Percentiles rank a stretch among this genome's conserved stretches.
phyloP scores from a whole-genome alignment of 1,140 invertebrate genomes.

The Drosophila lowei region DNA sequence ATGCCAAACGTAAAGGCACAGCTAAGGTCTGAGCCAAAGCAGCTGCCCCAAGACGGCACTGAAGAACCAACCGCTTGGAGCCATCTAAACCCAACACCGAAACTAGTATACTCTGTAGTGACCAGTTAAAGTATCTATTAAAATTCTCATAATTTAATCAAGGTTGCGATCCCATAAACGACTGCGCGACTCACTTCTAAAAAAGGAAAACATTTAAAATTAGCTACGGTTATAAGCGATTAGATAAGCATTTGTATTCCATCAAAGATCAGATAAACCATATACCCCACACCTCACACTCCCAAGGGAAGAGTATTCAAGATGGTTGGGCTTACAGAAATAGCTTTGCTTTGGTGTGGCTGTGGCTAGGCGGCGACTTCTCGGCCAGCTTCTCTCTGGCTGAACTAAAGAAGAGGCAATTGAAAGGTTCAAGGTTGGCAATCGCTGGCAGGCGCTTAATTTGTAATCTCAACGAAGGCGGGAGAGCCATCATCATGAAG shows the following conservation, averaged over 20 bases:
- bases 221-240: constrained; percentile 2
- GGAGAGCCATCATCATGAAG: constrained; percentile 32
- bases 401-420: constrained; percentile 51
- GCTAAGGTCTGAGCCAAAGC: constrained; percentile 47
- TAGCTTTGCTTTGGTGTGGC: constrained; percentile 40
- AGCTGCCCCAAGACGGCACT: constrained; percentile 3
- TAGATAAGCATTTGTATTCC: constrained; percentile 16
- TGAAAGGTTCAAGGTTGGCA: constrained; percentile 69
- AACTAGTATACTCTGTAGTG: constrained; percentile 17
- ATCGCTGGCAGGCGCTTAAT: constrained; percentile 50
- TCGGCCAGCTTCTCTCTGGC: background rate
- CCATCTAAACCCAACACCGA: background rate
- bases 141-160: background rate
- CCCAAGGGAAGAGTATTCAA: constrained; percentile 25
- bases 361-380: background rate
- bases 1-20: constrained; percentile 45
- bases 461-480: constrained; percentile 44
- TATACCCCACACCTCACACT: background rate
- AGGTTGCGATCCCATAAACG: background rate
- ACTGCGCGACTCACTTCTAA: background rate
- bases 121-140: background rate
- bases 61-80: no score
- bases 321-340: constrained; percentile 57
- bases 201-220: background rate
- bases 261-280: background rate